These are phyloP conservation scores for Zygogramma bicolorata DNA, from an alignment of 2,888 invertebrate genomes.

Conservation along the genomic window DNA sequence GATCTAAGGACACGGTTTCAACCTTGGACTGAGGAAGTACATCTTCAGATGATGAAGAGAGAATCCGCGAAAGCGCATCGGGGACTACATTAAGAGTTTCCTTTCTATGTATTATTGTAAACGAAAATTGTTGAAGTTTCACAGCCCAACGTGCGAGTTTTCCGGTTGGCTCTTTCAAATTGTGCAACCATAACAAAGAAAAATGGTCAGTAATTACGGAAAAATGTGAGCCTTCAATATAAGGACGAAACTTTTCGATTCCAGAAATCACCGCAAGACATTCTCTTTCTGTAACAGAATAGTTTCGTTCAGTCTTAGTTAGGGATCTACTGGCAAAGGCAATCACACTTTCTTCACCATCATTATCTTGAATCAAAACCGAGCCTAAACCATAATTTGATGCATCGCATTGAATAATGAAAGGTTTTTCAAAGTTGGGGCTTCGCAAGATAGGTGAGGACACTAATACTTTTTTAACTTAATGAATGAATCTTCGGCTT, in stretches of 20 bases:
- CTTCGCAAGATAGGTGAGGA: constrained; percentile 19
- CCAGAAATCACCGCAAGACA: constrained; percentile 31
- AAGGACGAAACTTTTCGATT: neutral
- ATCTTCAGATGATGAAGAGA: no score
- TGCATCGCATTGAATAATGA: constrained; percentile 44
- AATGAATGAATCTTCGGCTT: constrained; percentile 35
- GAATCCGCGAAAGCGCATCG: neutral
- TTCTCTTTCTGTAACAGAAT: constrained; percentile 36
- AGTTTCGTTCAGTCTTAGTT: constrained; percentile 10
- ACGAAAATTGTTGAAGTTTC: no score
- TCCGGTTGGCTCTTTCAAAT: no score
- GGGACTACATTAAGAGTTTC: neutral
- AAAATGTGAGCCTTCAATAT: neutral
- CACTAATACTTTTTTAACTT: constrained; percentile 39
- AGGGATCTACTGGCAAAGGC: neutral
- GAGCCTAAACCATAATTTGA: constrained; percentile 49
- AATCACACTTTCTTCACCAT: constrained; percentile 14
- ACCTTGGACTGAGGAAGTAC: no score
- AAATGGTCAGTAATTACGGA: neutral
- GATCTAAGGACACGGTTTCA: neutral
- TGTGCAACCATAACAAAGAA: constrained; percentile 29
- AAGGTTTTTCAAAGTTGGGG: neutral
- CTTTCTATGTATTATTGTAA: neutral
- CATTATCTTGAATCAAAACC: constrained; percentile 40
- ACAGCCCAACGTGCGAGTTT: no score